These are phyloP conservation scores for Umimayanthus chanpuru DNA, from an alignment of 92 coral and sea anemone genomes.

Conservation along the genomic window DNA sequence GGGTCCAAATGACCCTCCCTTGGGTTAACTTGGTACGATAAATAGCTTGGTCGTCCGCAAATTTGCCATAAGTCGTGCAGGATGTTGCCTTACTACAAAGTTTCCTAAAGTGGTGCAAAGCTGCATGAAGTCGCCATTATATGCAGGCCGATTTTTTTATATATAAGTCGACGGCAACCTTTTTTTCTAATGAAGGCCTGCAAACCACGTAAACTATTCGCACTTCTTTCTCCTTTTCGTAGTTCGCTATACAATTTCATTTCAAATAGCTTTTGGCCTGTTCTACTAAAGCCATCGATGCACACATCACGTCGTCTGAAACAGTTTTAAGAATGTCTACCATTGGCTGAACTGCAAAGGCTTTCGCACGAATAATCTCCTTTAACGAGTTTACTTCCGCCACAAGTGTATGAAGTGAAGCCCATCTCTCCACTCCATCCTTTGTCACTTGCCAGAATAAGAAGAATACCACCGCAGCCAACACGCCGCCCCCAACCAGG, in stretches of 20 bases:
- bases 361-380: neutral
- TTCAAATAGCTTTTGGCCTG: constrained; percentile 24
- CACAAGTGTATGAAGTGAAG: neutral
- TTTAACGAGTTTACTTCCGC: neutral
- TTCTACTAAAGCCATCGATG: neutral
- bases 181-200: no score
- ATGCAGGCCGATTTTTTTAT: no score
- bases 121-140: no score
- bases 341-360: neutral
- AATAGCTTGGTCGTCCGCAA: no score
- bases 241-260: neutral
- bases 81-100: no score
- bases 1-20: no score
- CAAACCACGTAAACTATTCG: no score
- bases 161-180: no score
- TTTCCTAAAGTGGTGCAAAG: no score
- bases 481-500: constrained; percentile 7
- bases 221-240: neutral
- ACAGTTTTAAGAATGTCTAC: neutral
- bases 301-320: constrained; percentile 2
- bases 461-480: neutral
- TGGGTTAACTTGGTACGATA: no score
- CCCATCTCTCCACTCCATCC: constrained; percentile 20
- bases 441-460: constrained; percentile 23
- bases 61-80: no score